Evolutionary conservation across 2,888 invertebrate species (phyloP), one percentile per base, ranked within the genome.

Genomic region (Dynastes tityus): DNA sequence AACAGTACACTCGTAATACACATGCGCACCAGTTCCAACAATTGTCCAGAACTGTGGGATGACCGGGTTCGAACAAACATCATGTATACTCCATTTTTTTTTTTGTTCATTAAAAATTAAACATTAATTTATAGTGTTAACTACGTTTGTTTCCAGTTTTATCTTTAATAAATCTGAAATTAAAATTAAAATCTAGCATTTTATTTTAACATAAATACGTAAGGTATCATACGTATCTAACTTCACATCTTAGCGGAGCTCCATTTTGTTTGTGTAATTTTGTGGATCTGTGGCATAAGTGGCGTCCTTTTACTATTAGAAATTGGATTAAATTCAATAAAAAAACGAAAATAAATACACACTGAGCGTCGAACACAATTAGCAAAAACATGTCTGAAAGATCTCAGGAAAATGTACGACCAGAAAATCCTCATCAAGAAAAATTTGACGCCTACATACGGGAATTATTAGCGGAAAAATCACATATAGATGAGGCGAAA

Each of bases 361-460:
- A 2, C n/a, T 22, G 22, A 22, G n/a, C 4, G 4, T 58, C 22
- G 16, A 58, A 8, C 5, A 16, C 8, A 22, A 22, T 8, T 16
- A 22, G 6, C 22, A 22, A 58, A 55, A 58, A 58, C 11, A 63
- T 63, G 63, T 63, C 63, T 32, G 73, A 73, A 5, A 27, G 55
- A 37, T 32, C 58, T 2, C 73, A 73, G 5, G 55, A 37, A 16
- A 22, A 73, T 16, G 9, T 11, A 22, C 55, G 45, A 8, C 5
- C 37, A 4, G 73, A 73, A 11, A 88, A 90, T 68, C 91, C 91
- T 85, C 89, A 93, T 78, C 91, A 92, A 82, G 93, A 93, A 86
- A 95, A 94, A 89, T 94, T 94, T 87, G 93, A 92, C 78, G 95
- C 95, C 89, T 95, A 95, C 86, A 92, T 95, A 86, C 90, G 93